Percentiles rank a stretch among this genome's conserved stretches.
Evolutionary conservation across 2,888 invertebrate species (phyloP).

Genomic region (Cylindroiulus punctatus): DNA sequence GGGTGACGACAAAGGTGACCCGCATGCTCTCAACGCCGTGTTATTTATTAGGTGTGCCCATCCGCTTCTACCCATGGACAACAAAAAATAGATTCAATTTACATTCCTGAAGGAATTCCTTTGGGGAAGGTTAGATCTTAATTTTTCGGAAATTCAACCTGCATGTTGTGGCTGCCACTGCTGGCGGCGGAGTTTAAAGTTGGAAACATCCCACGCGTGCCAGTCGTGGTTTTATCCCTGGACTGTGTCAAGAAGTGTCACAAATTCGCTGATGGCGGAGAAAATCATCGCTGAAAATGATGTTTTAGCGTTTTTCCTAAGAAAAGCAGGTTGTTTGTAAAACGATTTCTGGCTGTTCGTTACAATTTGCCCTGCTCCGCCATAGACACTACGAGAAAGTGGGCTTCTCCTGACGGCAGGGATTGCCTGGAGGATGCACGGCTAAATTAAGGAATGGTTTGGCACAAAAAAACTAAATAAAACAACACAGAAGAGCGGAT

Average conservation of each 20-base stretch:
- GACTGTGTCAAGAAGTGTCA: neutral
- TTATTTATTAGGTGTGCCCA: neutral
- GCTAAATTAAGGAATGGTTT: too few species aligned
- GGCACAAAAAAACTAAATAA: too few species aligned
- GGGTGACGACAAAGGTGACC: neutral
- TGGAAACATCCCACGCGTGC: neutral
- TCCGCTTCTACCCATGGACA: slow-evolving; percentile 11
- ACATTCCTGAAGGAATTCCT: neutral
- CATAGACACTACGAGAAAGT: too few species aligned
- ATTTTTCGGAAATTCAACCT: neutral
- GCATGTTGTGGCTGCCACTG: neutral
- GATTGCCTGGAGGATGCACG: too few species aligned
- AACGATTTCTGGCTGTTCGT: too few species aligned
- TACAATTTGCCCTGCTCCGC: too few species aligned
- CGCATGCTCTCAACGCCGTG: neutral
- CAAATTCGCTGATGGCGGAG: neutral
- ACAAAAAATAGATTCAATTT: slow-evolving; percentile 7
- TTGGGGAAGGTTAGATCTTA: neutral
- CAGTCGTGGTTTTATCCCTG: neutral
- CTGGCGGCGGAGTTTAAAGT: neutral
- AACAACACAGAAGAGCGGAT: too few species aligned
- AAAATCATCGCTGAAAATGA: too few species aligned
- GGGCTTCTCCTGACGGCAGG: too few species aligned
- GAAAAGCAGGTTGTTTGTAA: too few species aligned
- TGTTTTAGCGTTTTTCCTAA: too few species aligned